Base-by-base conservation (phyloP, 2,888 invertebrate genomes). In the Marasmarcha lunaedactyla region DNA sequence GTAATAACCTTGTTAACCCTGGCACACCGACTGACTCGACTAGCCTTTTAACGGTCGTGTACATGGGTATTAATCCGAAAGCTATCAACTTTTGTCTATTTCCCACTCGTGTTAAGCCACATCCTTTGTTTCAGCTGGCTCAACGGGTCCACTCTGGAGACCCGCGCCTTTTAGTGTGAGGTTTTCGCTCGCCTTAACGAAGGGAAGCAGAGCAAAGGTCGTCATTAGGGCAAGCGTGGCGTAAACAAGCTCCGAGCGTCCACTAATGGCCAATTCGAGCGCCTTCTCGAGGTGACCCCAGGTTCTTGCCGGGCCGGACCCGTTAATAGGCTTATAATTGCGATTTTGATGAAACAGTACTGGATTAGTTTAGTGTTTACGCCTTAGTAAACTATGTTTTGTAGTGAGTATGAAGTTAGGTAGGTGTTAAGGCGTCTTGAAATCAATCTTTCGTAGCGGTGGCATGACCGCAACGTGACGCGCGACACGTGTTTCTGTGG, bases 211-310 rank as follows among this genome's bases (percentile, higher is more conserved):
- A 72, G 81, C 77, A 84, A 78, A 84, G 83, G 84, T 84, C 84
- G 83, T 83, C 83, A 84, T 84, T 84, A 84, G 83, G 83, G 77
- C 84, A 81, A 83, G 77, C 78, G 78, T 66, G 81, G 83, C 81
- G 83, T 83, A 81, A 83, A 83, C 81, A 83, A 79, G 78, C 77
- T 74, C 76, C 78, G 74, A 78, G 72, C 72, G 77, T 73, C 78
- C 81, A 74, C 79, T 84, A 84, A 84, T 84, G 79, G 83, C 74
- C 79, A 84, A 84, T 84, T 74, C 84, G 81, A 65, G 74, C 71
- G 77, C 68, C 74, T 79, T 63, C 71, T 72, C 67, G 72, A 74
- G 72, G 20, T 67, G 81, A 78, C 79, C 79, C 81, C 76, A 71
- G 66, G 73, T 68, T 71, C 69, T 59, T 67, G 74, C 78, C 74